phyloP scores from a whole-genome alignment of 2,113 vertebrate genomes.

The Scomber colias region DNA sequence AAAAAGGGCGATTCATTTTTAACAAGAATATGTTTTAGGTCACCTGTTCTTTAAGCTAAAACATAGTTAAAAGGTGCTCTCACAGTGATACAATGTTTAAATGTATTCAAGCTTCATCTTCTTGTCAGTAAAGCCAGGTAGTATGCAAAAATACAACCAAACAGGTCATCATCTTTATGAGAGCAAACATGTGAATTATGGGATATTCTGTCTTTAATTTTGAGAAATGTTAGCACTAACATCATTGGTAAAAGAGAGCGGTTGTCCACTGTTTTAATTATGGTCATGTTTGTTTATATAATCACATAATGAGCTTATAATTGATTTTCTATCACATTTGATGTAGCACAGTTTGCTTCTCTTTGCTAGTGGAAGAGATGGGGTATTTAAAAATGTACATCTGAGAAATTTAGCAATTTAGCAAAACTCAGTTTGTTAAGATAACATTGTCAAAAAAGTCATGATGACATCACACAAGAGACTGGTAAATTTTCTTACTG shows the following conservation, averaged over 20 bases:
- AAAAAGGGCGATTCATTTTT: background rate
- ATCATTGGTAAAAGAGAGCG: background rate
- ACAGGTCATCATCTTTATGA: slow-evolving; percentile 1
- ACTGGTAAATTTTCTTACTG: slow-evolving; percentile 86
- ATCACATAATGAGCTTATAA: too few species aligned
- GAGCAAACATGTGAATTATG: background rate
- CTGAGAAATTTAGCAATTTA: too few species aligned
- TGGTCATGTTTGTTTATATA: background rate
- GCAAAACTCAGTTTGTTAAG: too few species aligned
- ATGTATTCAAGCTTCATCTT: background rate
- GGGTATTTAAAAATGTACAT: too few species aligned
- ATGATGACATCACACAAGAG: background rate
- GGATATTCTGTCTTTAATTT: background rate
- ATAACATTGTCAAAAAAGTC: background rate
- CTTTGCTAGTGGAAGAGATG: too few species aligned
- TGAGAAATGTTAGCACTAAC: background rate
- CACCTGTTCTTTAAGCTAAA: background rate
- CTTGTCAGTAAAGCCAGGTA: background rate
- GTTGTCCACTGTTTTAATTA: background rate
- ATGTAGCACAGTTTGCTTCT: too few species aligned
- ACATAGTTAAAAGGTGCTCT: background rate
- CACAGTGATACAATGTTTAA: background rate
- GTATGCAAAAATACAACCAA: slow-evolving; percentile 11
- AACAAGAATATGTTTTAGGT: background rate
- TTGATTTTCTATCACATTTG: too few species aligned